Evolutionary conservation across 2,797 vertebrate genomes (phyloP).

Genomic region (Eurystomus glaucurus): DNA sequence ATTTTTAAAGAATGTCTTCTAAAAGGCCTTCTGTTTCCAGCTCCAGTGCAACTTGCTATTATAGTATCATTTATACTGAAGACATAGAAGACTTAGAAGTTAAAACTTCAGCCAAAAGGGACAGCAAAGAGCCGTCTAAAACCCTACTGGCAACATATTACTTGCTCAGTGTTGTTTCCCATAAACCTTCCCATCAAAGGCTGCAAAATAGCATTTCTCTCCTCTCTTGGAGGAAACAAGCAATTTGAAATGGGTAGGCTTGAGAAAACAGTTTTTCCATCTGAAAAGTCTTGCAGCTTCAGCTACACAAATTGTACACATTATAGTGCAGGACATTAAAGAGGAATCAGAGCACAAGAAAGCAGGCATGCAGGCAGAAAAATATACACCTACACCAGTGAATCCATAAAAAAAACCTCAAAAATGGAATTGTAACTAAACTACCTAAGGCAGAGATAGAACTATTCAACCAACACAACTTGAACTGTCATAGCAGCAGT

Average conservation of each 20-base stretch:
- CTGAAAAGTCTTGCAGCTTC: neutral
- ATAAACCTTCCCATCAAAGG: neutral
- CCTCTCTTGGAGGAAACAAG: neutral
- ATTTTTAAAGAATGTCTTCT: neutral
- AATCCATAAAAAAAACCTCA: neutral
- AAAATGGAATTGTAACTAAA: neutral
- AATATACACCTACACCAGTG: neutral
- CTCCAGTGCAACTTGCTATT: neutral
- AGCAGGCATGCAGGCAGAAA: neutral
- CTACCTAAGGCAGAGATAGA: neutral
- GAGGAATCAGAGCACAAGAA: neutral
- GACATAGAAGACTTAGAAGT: neutral
- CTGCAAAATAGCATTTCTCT: neutral
- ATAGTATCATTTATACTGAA: neutral
- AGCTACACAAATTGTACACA: neutral
- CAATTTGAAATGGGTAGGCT: neutral
- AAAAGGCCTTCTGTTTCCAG: neutral
- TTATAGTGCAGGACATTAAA: neutral
- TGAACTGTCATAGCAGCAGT: neutral
- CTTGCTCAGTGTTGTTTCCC: neutral
- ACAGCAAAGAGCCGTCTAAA: neutral
- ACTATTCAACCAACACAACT: neutral
- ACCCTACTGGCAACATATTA: neutral
- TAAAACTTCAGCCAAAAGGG: neutral
- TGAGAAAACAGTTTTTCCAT: neutral